Conservation (phyloP, 2,888 invertebrate species). For the Antitype chi region DNA sequence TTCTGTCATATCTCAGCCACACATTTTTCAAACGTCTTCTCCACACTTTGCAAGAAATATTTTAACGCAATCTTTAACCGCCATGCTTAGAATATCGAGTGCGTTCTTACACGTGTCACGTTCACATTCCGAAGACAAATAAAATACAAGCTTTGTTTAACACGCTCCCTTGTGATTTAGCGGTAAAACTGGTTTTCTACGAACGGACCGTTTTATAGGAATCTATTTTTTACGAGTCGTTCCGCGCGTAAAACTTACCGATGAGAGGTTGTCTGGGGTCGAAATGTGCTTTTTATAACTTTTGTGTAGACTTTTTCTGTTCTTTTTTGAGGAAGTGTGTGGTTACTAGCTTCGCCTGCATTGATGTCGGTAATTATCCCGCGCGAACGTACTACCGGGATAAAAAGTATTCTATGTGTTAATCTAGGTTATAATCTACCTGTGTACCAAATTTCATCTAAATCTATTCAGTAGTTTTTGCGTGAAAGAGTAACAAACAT, state of each 20-base stretch:
- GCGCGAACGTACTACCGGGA: no score
- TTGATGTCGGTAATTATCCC: no score
- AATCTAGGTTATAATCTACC: no score
- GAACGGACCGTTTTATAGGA: slow-evolving; percentile 44
- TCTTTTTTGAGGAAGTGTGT: slow-evolving; percentile 11
- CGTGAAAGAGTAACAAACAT: no score
- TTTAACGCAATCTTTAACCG: not conserved
- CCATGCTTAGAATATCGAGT: slow-evolving; percentile 10
- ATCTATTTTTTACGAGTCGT: slow-evolving; percentile 46
- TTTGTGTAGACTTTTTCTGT: slow-evolving; percentile 7
- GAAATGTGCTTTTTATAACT: slow-evolving; percentile 20
- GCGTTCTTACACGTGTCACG: slow-evolving; percentile 22
- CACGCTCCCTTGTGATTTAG: slow-evolving; percentile 39
- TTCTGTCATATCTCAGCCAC: slow-evolving; percentile 28
- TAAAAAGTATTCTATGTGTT: no score
- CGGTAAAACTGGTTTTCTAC: slow-evolving; percentile 39
- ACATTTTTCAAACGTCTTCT: slow-evolving; percentile 34
- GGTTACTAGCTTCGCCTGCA: no score
- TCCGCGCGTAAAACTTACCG: slow-evolving; percentile 50
- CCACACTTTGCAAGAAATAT: slow-evolving; percentile 1
- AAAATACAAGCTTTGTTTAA: slow-evolving; percentile 44
- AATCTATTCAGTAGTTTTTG: no score
- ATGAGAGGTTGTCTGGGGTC: slow-evolving; percentile 38
- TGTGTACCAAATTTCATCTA: no score
- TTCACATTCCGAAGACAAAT: slow-evolving; percentile 21